Base-by-base conservation (phyloP, 2,888 invertebrate genomes). In the Drosophila borborema region DNA sequence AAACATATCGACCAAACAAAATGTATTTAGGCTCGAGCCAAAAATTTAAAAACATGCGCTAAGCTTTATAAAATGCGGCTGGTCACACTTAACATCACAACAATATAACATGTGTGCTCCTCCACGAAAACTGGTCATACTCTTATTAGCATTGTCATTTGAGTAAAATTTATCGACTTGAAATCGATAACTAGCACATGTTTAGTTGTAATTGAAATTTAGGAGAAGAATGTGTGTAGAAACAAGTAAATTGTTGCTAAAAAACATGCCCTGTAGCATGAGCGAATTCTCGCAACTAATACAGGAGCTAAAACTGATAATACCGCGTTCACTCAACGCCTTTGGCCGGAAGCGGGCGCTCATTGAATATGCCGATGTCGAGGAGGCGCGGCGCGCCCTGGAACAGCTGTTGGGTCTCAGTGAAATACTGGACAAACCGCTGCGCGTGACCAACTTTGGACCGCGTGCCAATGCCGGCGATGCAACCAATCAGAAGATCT, bases 251-350 rank as follows among this genome's bases (percentile, higher is more conserved):
- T 72, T 91, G 67, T 55, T 91, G 55, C 63, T 91, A 1, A 91
- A 91, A 64, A 90, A 79, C 71, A 82, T 92, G 78, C 91, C 92
- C 18, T 87, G 84, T 62, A 77, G 80, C 72, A 74, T 91, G 41
- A 67, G 76, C 5, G 77, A 91, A 16, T 63, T 91, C 38, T 68
- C 73, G 2, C 72, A 72, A 40, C 41, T 90, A 0, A 78, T 92
- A 16, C 69, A 71, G 14, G 77, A 81, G 9, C 55, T 84, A 5
- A 72, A 80, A 8, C 72, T 91, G 3, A 74, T 79, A 7, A 45
- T 64, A 10, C 82, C 91, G 16, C 76, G 74, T 16, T 77, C 76
- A 20, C 70, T 86, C 10, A 84, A 87, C 41, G 53, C 80, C 0
- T 91, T 90, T 45, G 91, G 91, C 1, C 77, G 91, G 1, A 82